Conservation (phyloP, 1,140 invertebrate genomes). For the Drosophila rufa region DNA sequence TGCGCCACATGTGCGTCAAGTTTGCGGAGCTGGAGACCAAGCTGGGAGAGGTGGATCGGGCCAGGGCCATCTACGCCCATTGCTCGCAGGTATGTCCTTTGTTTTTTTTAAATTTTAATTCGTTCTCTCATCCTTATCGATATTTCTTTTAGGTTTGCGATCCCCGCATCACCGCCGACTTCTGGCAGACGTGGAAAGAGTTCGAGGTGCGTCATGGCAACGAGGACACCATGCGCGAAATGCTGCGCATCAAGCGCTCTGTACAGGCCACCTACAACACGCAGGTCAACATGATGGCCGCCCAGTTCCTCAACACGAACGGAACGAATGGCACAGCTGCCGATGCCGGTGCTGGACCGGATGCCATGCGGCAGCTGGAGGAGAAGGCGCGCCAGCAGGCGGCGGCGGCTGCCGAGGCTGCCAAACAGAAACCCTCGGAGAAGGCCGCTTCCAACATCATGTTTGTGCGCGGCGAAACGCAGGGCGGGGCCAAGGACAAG, state of each 20-base stretch:
- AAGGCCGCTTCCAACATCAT: slow-evolving; percentile 88
- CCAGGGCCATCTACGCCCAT: slow-evolving; percentile 98
- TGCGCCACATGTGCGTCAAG: slow-evolving; percentile 97
- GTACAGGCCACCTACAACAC: slow-evolving; percentile 99
- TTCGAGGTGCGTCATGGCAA: slow-evolving; percentile 99
- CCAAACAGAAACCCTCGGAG: slow-evolving; percentile 60
- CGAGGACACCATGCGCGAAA: slow-evolving; percentile 99
- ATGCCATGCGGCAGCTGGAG: slow-evolving; percentile 95
- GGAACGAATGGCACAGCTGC: slow-evolving; percentile 88
- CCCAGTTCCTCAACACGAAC: slow-evolving; percentile 95
- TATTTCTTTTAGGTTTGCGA: slow-evolving; percentile 98
- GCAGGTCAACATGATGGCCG: slow-evolving; percentile 99
- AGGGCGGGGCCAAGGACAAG: slow-evolving; percentile 90
- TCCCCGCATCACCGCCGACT: slow-evolving; percentile 96
- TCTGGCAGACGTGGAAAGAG: slow-evolving; percentile 99
- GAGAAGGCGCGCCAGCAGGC: slow-evolving; percentile 90
- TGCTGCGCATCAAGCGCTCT: slow-evolving; percentile 98
- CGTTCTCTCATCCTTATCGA: too few species aligned
- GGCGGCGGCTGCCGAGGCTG: slow-evolving; percentile 77
- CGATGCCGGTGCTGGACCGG: slow-evolving; percentile 91
- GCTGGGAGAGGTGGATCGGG: slow-evolving; percentile 98
- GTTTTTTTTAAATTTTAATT: too few species aligned
- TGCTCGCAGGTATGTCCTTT: too few species aligned
- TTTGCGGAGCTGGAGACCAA: slow-evolving; percentile 99
- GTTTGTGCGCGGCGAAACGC: slow-evolving; percentile 95